Base-by-base conservation (phyloP, 2,888 invertebrate species). In the Morinoia aosen region DNA sequence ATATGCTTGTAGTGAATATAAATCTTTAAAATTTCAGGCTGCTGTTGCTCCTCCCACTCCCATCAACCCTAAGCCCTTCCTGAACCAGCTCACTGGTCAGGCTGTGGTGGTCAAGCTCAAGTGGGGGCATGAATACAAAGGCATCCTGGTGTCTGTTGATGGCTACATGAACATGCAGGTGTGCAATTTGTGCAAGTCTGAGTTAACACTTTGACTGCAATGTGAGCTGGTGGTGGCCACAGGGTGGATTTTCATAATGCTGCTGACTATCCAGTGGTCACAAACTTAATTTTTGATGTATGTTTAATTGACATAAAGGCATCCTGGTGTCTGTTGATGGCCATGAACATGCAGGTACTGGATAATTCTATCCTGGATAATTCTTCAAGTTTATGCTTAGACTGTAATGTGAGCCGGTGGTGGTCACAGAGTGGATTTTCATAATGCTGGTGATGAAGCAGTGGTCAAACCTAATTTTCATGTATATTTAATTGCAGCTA, bases 71-170 rank as follows among this genome's bases (percentile, higher is more conserved):
- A 99, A 99, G 98, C 99, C 99, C 96, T 99, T 99, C 97, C 98
- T 99, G 95, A 99, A 99, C 98, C 99, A 99, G 97, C 98, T 99
- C 95, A 99, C 99, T 0, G 99, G 99, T 39, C 99, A 99, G 97
- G 98, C 99, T 91, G 99, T 99, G 90, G 98, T 99, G 97, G 99
- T 99, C 4, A 99, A 99, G 97, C 98, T 99, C 96, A 99, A 99
- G 97, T 99, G 99, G 99, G 99, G 99, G 61, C 99, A 99, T 97
- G 99, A 99, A 97, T 99, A 99, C 97, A 99, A 99, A 98, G 99
- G 99, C 33, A 98, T 99, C 97, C 98, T 99, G 76, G 99, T 99
- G 0, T 99, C 99, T 8, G 99, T 99, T 0, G 99, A 99, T 97
- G 99, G 99, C 14, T 99, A 99, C 97, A 99, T 99, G 99, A 99